These are phyloP conservation scores for Phrynocephalus forsythii DNA, from an alignment of 2,797 vertebrate genomes.

Conservation along the genomic window DNA sequence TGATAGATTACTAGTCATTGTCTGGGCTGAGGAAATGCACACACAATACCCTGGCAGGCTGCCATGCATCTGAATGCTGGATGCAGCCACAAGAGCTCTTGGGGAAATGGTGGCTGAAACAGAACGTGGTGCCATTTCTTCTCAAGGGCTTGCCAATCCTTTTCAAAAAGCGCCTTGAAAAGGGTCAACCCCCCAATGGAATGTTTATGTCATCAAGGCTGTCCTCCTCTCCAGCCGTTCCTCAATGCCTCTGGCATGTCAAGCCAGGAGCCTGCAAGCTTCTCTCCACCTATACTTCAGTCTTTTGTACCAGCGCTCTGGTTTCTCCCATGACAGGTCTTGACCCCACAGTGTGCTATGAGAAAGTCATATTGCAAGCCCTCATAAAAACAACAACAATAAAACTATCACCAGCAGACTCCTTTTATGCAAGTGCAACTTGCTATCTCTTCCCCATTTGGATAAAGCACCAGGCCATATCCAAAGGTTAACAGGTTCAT, in stretches of 20 bases:
- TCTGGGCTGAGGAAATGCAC: constrained; percentile 3
- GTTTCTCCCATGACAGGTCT: background rate
- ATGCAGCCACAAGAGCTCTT: background rate
- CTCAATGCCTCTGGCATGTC: background rate
- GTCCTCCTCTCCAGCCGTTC: background rate
- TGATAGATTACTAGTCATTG: constrained; percentile 5
- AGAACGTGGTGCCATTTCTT: constrained; percentile 15
- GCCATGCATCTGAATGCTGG: constrained; percentile 5
- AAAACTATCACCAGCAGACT: background rate
- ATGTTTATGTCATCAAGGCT: background rate
- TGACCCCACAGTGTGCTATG: background rate
- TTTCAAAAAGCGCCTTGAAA: constrained; percentile 1
- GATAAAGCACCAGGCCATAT: background rate
- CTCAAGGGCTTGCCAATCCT: background rate
- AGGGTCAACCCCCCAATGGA: background rate
- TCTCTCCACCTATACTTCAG: background rate
- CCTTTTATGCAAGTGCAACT: background rate
- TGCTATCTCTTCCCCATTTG: background rate
- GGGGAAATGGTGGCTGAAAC: constrained; percentile 4
- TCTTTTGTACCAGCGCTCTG: background rate
- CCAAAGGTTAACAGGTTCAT: constrained; percentile 26
- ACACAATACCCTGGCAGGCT: background rate
- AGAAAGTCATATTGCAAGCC: background rate
- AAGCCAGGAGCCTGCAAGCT: background rate
- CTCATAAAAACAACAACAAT: background rate